These are phyloP conservation scores for Prunella strophiata DNA, from an alignment of 2,797 vertebrate species.

Conservation along the genomic window DNA sequence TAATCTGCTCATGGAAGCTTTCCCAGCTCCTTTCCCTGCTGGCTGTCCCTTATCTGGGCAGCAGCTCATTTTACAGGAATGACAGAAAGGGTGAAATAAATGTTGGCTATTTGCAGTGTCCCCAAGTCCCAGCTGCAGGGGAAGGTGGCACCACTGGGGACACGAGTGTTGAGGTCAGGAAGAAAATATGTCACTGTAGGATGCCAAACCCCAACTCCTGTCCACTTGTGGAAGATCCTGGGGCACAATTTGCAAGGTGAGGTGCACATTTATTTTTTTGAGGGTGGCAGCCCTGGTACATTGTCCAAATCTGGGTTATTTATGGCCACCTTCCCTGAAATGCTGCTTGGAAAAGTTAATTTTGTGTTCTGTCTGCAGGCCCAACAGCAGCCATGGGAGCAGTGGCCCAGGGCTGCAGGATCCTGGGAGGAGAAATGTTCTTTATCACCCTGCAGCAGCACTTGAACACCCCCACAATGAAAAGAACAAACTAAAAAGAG, in stretches of 20 bases:
- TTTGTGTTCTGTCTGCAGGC: background rate
- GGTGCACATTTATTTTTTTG: background rate
- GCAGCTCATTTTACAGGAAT: background rate
- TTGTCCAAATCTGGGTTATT: slow-evolving; percentile 37
- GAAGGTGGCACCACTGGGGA: slow-evolving; percentile 8
- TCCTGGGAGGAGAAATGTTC: background rate
- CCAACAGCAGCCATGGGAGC: background rate
- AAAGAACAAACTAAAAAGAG: background rate
- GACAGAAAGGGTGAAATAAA: background rate
- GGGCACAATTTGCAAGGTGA: background rate
- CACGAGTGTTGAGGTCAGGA: background rate
- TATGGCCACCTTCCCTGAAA: slow-evolving; percentile 26
- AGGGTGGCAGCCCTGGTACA: slow-evolving; percentile 23
- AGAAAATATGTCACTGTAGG: background rate
- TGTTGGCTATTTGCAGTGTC: background rate
- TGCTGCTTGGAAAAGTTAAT: slow-evolving; percentile 36
- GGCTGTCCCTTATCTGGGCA: slow-evolving; percentile 24
- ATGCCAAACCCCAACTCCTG: slow-evolving; percentile 33
- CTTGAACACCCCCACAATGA: background rate
- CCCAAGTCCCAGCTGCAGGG: background rate
- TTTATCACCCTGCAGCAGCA: background rate
- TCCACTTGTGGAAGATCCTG: background rate
- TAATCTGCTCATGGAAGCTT: background rate
- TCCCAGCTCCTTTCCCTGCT: background rate
- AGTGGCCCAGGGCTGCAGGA: background rate